Evolutionary conservation across 2,113 vertebrate genomes (phyloP).

Genomic region (Lasiurus cinereus): DNA sequence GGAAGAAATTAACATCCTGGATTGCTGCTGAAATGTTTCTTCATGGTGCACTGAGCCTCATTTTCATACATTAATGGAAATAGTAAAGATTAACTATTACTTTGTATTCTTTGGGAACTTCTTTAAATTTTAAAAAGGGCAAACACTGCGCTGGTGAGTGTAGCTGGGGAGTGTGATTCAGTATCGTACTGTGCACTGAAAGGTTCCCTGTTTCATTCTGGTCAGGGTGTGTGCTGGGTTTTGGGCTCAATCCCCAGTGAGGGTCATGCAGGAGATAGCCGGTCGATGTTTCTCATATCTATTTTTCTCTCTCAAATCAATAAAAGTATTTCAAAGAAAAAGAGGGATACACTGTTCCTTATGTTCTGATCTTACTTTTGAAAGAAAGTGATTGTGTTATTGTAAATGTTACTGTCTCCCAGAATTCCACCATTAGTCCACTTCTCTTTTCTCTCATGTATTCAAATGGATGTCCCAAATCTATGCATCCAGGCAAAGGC

Average conservation of each 20-base stretch:
- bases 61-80: constrained; percentile 25
- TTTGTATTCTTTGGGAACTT: constrained; percentile 16
- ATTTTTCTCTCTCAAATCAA: background rate
- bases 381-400: background rate
- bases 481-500: background rate
- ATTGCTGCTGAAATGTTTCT: constrained; percentile 19
- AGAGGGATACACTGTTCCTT: background rate
- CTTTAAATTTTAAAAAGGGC: background rate
- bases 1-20: background rate
- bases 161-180: too few relatives aligned
- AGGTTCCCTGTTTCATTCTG: too few relatives aligned
- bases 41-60: background rate
- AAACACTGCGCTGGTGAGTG: too few relatives aligned
- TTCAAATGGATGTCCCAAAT: background rate
- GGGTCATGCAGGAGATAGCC: background rate
- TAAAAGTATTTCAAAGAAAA: background rate
- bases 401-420: constrained; percentile 18
- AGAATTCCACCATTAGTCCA: background rate
- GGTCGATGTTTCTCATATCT: background rate
- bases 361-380: constrained; percentile 31
- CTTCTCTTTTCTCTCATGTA: background rate
- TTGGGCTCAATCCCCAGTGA: background rate
- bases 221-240: too few relatives aligned
- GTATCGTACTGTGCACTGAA: too few relatives aligned
- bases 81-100: background rate